Conservation (phyloP, 2,888 invertebrate genomes). For the Ganaspis brasiliensis region DNA sequence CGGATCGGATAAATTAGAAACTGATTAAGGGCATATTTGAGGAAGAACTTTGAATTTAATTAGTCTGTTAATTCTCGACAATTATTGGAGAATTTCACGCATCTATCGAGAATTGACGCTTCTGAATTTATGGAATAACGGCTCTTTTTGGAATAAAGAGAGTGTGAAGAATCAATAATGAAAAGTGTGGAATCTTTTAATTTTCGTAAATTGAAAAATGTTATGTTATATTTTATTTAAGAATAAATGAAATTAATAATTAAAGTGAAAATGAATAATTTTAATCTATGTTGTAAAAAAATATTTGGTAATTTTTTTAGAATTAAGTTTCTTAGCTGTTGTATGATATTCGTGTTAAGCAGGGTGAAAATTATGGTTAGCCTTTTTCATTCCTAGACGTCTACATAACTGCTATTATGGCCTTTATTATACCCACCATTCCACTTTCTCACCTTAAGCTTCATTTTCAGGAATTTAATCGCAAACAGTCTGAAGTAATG, state of each 20-base stretch:
- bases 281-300: no score
- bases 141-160: no score
- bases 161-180: no score
- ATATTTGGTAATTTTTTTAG: no score
- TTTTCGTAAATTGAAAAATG: no score
- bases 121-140: no score
- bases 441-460: slow-evolving; percentile 31
- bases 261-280: no score
- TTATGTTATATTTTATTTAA: no score
- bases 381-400: slow-evolving; percentile 35
- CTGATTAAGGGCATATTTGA: slow-evolving; percentile 3
- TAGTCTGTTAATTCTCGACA: neutral
- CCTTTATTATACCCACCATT: slow-evolving; percentile 32
- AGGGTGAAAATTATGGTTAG: slow-evolving; percentile 35
- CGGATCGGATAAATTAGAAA: slow-evolving; percentile 13
- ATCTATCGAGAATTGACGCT: neutral
- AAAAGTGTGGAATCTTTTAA: no score
- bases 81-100: neutral
- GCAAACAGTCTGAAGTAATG: slow-evolving; percentile 38
- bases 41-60: neutral
- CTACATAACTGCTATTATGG: slow-evolving; percentile 38
- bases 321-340: neutral
- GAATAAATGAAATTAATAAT: no score
- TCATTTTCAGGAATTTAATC: slow-evolving; percentile 40
- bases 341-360: slow-evolving; percentile 31